phyloP scores from a whole-genome alignment of 2,113 vertebrate species.

The Microtus richardsoni region DNA sequence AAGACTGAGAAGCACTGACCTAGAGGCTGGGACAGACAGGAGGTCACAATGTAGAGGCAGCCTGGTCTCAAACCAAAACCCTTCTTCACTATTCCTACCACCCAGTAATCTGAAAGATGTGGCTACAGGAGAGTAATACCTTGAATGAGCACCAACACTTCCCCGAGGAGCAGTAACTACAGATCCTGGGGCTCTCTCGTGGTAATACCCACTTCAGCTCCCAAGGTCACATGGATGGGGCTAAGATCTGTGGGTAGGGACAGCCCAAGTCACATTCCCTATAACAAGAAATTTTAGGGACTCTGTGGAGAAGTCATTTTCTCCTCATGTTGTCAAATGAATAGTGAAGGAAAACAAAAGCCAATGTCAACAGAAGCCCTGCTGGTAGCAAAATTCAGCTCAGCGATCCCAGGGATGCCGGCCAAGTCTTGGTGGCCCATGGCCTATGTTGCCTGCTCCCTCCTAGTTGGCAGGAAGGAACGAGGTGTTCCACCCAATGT shows the following conservation, averaged over 20 bases:
- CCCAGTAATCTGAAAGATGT: no score
- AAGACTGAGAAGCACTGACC: neutral
- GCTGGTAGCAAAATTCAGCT: neutral
- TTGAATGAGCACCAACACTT: accelerated
- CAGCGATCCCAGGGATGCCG: accelerated
- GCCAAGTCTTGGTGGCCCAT: neutral
- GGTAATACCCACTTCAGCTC: accelerated
- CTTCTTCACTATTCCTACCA: neutral
- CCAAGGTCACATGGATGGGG: accelerated
- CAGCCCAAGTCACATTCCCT: accelerated
- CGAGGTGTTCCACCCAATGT: neutral
- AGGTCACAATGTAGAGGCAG: neutral
- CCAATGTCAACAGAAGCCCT: accelerated
- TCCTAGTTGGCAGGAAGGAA: neutral
- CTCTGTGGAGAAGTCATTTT: neutral
- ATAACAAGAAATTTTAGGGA: neutral
- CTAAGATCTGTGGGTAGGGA: neutral
- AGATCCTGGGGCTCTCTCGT: no score
- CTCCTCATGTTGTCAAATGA: neutral
- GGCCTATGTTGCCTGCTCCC: accelerated
- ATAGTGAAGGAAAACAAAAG: neutral
- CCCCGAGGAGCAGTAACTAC: accelerated
- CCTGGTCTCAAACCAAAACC: neutral
- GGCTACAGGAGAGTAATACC: accelerated
- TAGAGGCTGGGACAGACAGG: neutral